Evolutionary conservation across 2,797 vertebrate genomes (phyloP), one percentile per base, ranked within the genome.

Genomic region (Chelon auratus): DNA sequence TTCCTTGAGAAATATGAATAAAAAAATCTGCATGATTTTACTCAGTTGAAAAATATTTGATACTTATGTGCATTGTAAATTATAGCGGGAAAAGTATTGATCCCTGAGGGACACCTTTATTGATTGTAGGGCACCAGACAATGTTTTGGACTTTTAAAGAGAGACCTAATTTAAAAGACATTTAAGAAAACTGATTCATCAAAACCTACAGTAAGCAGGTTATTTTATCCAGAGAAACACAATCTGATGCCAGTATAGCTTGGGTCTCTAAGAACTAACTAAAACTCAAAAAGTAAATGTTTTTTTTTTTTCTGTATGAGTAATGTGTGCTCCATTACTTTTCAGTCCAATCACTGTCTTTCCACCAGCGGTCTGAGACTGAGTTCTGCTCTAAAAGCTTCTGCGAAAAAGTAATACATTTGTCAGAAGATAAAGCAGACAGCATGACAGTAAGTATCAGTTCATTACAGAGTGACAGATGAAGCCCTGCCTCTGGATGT

Each of bases 331-430:
- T 40, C 20, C 17, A 4, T n/a, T 30, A 42, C 14, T 64, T 74
- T 58, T 43, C 12, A 40, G 54, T 33, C 5, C 18, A 11, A 20
- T 45, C 66, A 63, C 40, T 39, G 48, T 58, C 8, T 39, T 22
- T 64, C 55, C 12, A 3, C 18, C 47, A 0, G 69, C 3, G 33
- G 73, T 68, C 62, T 75, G 61, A 80, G 64, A 47, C 58, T 43
- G 61, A n/a, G 26, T 71, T 69, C 60, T 3, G 13, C 50, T 26
- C 45, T 4, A 55, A 72, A 13, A n/a, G 6, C 71, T 73, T 65
- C 30, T 51, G 61, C 45, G 63, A 74, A 52, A 78, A 77, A 48
- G 65, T 69, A 60, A 78, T 76, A 71, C 0, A 77, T 76, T 62
- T 76, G 68, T 68, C 68, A 53, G 72, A 53, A 45, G 65, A 62